Evolutionary conservation across 2,113 vertebrate species (phyloP).

Genomic region (Bubo blakistoni): DNA sequence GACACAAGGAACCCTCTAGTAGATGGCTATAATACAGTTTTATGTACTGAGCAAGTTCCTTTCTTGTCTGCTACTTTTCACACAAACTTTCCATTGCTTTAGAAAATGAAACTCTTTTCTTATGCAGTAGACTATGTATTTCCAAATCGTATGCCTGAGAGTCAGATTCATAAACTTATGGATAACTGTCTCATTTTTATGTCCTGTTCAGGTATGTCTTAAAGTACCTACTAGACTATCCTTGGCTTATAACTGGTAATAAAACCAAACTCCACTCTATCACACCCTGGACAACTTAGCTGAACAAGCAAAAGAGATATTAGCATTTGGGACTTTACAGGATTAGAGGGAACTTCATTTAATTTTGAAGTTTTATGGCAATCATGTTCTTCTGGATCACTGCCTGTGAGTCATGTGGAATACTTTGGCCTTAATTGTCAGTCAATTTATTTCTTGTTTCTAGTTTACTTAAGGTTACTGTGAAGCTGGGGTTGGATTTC

Average conservation of each 20-base stretch:
- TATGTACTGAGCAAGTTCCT: not conserved
- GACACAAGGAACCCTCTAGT: not conserved
- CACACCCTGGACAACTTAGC: not conserved
- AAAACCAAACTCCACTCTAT: not conserved
- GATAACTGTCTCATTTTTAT: not conserved
- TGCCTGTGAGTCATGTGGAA: not conserved
- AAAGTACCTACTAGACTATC: not conserved
- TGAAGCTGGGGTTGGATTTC: not conserved
- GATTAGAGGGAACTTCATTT: not conserved
- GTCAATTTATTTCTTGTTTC: not conserved
- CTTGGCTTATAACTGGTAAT: not conserved
- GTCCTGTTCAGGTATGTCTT: not conserved
- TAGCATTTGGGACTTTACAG: not conserved
- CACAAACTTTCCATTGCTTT: not conserved
- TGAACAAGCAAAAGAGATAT: not conserved
- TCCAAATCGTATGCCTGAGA: not conserved
- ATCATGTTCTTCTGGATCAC: not conserved
- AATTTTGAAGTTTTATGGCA: not conserved
- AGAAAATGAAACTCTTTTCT: not conserved
- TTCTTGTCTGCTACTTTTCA: not conserved
- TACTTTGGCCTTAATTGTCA: not conserved
- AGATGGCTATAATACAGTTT: not conserved
- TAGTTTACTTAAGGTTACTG: not conserved
- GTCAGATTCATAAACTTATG: not conserved
- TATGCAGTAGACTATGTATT: rapidly evolving